Conservation (phyloP, 2,113 vertebrate species). For the Tachysurus vachellii region DNA sequence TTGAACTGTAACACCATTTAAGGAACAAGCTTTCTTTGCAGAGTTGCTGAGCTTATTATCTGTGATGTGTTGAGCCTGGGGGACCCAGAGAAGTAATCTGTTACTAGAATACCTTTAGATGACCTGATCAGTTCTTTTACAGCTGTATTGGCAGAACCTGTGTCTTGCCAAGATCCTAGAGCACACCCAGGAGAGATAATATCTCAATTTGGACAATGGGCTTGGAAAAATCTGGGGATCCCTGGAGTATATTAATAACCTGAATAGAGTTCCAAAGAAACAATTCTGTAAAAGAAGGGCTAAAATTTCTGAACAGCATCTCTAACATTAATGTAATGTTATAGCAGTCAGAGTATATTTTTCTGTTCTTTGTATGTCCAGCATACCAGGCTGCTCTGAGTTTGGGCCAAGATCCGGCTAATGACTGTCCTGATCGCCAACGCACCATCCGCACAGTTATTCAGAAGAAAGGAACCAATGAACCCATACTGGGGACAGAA, state of each 20-base stretch:
- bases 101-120: background rate
- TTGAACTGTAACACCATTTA: background rate
- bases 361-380: conserved; percentile 54
- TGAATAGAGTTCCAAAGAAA: background rate
- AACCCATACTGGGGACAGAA: conserved; percentile 82
- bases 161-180: background rate
- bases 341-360: background rate
- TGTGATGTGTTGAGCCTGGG: background rate
- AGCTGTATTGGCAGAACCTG: background rate
- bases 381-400: conserved; percentile 85
- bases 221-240: background rate
- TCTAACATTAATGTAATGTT: background rate
- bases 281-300: background rate
- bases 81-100: background rate
- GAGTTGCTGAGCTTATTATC: background rate
- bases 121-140: background rate
- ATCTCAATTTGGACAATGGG: background rate
- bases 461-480: conserved; percentile 83
- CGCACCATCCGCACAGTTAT: conserved; percentile 84
- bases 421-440: conserved; percentile 88
- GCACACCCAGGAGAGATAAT: background rate
- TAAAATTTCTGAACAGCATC: background rate
- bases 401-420: conserved; percentile 86
- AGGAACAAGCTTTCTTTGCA: background rate
- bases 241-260: background rate